Conservation (phyloP, 2,888 invertebrate genomes). For the Chirona hameri region DNA sequence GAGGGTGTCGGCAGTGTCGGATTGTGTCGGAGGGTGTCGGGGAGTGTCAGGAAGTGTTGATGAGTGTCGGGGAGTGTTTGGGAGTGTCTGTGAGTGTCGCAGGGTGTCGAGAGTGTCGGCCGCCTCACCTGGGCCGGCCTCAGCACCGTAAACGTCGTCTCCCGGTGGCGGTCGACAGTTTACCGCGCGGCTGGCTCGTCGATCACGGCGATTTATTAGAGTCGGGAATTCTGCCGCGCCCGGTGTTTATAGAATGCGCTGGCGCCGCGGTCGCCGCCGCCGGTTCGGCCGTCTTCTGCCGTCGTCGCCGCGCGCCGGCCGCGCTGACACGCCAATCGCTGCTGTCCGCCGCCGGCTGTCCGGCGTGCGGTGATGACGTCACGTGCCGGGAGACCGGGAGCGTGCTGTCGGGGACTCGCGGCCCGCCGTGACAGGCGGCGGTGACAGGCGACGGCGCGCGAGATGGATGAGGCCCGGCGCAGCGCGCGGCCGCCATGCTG, state of each 20-base stretch:
- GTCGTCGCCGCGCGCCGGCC: not conserved
- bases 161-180: not conserved
- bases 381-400: not conserved
- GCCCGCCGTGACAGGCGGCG: no score
- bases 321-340: not conserved
- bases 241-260: constrained; percentile 11
- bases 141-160: not conserved
- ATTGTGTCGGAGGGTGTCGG: no score
- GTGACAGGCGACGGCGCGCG: no score
- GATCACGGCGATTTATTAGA: constrained; percentile 9
- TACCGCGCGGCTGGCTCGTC: not conserved
- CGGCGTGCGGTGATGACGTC: not conserved
- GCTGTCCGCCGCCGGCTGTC: not conserved
- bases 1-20: no score
- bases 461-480: no score
- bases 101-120: no score
- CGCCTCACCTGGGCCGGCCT: not conserved
- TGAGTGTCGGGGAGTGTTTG: no score
- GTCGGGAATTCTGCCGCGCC: constrained; percentile 4
- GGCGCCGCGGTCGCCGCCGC: not conserved
- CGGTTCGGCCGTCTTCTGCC: not conserved
- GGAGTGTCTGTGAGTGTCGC: no score
- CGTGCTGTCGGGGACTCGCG: not conserved
- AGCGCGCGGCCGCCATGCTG: no score
- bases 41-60: no score